Conservation (phyloP, 2,888 invertebrate genomes). For the Kryphioiulus occultus region DNA sequence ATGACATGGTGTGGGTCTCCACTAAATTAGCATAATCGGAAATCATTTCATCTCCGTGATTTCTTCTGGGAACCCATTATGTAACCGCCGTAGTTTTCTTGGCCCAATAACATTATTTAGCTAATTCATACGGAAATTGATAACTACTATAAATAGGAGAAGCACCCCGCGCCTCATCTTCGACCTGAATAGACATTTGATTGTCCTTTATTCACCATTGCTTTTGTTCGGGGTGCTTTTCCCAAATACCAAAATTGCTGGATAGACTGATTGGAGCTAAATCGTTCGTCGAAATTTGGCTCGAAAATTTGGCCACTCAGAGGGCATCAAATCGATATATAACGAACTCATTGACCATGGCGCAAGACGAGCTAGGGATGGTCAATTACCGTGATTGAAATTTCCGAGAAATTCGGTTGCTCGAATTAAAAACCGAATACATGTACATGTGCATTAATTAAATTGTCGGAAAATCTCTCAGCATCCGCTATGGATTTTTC, state of each 20-base stretch:
- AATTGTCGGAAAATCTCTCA: background rate
- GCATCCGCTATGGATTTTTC: background rate
- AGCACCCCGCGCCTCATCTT: background rate
- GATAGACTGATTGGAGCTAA: background rate
- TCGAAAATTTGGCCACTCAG: background rate
- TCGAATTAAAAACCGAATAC: too few species aligned
- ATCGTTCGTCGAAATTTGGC: background rate
- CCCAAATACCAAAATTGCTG: background rate
- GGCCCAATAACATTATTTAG: background rate
- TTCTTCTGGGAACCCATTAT: conserved; percentile 1
- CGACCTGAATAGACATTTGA: background rate
- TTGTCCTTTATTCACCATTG: conserved; percentile 12
- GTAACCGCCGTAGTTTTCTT: background rate
- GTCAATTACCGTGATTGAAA: background rate
- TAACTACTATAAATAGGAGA: background rate
- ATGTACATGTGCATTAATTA: too few species aligned
- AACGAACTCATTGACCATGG: background rate
- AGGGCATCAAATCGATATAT: background rate
- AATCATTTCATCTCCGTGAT: background rate
- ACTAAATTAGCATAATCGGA: background rate
- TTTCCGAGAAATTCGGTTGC: too few species aligned
- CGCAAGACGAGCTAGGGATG: background rate
- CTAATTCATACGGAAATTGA: background rate
- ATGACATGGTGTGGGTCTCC: background rate
- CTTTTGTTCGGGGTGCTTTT: background rate